phyloP scores from a whole-genome alignment of 2,113 vertebrate species.

The Sylvia atricapilla region DNA sequence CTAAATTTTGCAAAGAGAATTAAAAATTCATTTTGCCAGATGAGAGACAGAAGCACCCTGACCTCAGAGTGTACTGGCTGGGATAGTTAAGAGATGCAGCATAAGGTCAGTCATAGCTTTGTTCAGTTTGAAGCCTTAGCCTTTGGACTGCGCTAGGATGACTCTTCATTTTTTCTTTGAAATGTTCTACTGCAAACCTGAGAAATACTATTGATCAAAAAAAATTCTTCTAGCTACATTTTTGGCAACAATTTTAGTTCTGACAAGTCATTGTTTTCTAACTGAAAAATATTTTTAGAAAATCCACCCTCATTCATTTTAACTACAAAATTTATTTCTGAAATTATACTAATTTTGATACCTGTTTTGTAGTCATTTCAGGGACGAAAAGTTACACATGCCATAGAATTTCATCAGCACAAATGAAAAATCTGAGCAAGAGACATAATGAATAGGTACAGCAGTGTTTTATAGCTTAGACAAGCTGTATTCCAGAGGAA shows the following conservation, averaged over 20 bases:
- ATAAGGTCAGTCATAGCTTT: not conserved
- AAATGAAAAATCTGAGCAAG: not conserved
- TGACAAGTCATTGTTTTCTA: not conserved
- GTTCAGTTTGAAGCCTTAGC: not conserved
- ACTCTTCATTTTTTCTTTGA: not conserved
- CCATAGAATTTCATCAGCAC: not conserved
- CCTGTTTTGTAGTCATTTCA: not conserved
- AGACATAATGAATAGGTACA: not conserved
- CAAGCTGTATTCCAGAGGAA: not conserved
- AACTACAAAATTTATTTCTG: not conserved
- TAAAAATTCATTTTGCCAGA: not conserved
- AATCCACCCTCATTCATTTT: not conserved
- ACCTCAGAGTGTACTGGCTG: not conserved
- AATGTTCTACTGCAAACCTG: not conserved
- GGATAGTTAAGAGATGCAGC: not conserved
- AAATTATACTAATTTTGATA: not conserved
- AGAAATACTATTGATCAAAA: not conserved
- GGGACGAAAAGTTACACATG: accelerated
- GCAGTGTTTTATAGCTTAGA: not conserved
- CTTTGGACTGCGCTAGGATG: not conserved
- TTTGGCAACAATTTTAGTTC: not conserved
- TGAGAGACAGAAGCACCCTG: not conserved
- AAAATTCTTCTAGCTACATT: not conserved
- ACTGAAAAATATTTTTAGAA: not conserved
- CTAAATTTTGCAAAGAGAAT: not conserved